These are phyloP conservation scores for Amiota mariae DNA, from an alignment of 2,888 invertebrate species.

Conservation along the genomic window DNA sequence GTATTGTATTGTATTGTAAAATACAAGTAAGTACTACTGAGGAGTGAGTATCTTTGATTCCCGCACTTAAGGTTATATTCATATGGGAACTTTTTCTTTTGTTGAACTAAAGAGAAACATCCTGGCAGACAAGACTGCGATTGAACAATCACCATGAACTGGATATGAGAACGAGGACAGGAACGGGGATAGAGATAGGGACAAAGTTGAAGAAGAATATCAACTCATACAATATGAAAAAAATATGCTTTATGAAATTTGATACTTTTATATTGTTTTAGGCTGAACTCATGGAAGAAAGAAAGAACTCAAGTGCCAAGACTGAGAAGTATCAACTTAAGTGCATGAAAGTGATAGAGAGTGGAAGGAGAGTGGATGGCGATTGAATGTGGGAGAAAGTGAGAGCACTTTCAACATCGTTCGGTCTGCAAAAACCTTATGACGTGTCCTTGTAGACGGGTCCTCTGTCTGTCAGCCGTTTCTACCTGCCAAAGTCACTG, in stretches of 20 bases:
- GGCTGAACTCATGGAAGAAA: slow-evolving; percentile 41
- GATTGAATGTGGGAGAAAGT: slow-evolving; percentile 3
- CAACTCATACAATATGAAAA: slow-evolving; percentile 4
- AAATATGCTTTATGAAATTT: slow-evolving; percentile 57
- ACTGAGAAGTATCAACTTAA: not conserved
- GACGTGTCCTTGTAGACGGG: not conserved
- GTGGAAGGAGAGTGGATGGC: not conserved
- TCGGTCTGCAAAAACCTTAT: too few species aligned
- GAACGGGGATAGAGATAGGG: too few species aligned
- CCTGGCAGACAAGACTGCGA: not conserved
- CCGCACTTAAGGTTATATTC: slow-evolving; percentile 21
- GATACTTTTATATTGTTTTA: slow-evolving; percentile 55
- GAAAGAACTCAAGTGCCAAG: slow-evolving; percentile 23
- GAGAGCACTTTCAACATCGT: not conserved
- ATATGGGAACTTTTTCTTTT: slow-evolving; percentile 52
- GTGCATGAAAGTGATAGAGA: not conserved
- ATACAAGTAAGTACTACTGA: too few species aligned
- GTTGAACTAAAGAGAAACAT: slow-evolving; percentile 1
- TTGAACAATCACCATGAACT: too few species aligned
- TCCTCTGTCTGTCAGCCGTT: slow-evolving; percentile 13
- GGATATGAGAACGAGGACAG: too few species aligned
- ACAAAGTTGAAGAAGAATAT: too few species aligned
- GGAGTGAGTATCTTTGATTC: not conserved
- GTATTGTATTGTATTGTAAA: too few species aligned
- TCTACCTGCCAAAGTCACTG: not conserved